These are phyloP conservation scores for Peromyscus melanophrys DNA, from an alignment of 2,797 vertebrate species.

Conservation along the genomic window DNA sequence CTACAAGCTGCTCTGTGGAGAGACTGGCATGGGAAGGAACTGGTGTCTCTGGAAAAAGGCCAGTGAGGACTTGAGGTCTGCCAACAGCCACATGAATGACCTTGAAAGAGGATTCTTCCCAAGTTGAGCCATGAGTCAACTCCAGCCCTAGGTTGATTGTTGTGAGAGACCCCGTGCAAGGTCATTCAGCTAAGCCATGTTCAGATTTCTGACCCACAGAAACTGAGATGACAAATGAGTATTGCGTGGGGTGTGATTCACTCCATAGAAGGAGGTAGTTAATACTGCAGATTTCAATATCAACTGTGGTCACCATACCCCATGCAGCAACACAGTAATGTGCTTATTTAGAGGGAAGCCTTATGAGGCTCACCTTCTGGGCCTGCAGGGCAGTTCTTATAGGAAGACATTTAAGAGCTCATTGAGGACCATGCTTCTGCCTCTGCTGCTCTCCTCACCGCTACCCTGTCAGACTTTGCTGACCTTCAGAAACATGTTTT, in stretches of 20 bases:
- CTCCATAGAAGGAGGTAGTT: slow-evolving; percentile 29
- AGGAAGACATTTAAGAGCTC: background rate
- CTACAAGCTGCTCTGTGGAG: background rate
- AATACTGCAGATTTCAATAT: slow-evolving; percentile 13
- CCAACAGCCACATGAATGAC: slow-evolving; percentile 3
- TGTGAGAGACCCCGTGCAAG: background rate
- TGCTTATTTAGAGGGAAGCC: background rate
- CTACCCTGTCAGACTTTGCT: slow-evolving; percentile 23
- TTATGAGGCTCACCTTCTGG: background rate
- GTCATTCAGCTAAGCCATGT: background rate
- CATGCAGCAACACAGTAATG: background rate
- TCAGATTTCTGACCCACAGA: slow-evolving; percentile 14
- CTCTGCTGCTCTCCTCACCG: background rate
- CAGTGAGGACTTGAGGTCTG: background rate
- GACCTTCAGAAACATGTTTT: background rate
- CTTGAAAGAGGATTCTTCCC: background rate
- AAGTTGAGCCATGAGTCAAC: background rate
- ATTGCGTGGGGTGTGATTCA: background rate
- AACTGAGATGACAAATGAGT: background rate
- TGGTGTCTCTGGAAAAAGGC: background rate
- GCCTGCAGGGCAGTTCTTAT: background rate
- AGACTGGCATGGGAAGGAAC: background rate
- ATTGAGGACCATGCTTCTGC: background rate
- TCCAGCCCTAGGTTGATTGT: background rate
- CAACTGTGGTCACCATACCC: background rate